Percentiles rank a stretch among this genome's conserved stretches.
phyloP scores from a whole-genome alignment of 1,140 invertebrate genomes.

The Venturia canescens region DNA sequence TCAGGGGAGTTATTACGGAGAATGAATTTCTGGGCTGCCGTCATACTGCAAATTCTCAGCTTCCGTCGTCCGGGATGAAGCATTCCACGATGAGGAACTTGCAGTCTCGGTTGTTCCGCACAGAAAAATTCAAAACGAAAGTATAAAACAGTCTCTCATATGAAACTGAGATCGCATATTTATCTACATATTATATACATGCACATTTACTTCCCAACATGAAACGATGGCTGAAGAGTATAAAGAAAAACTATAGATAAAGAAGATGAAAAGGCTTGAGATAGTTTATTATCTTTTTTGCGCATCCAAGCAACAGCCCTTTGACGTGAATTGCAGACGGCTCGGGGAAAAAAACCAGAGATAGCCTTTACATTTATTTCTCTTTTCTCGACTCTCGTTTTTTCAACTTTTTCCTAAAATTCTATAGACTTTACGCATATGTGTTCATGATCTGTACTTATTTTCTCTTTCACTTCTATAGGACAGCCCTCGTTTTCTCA shows the following conservation, averaged over 20 bases:
- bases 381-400: constrained; percentile 25
- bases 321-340: constrained; percentile 13
- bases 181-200: neutral
- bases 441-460: neutral
- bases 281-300: constrained; percentile 38
- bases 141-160: neutral
- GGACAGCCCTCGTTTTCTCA: neutral
- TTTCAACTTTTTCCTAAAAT: constrained; percentile 18
- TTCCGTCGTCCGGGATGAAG: constrained; percentile 54
- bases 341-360: neutral
- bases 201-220: neutral
- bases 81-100: constrained; percentile 62
- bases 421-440: neutral
- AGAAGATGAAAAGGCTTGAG: constrained; percentile 21
- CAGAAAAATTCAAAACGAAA: neutral
- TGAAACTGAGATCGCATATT: too few relatives aligned
- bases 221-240: neutral
- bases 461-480: neutral
- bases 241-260: neutral
- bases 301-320: constrained; percentile 35
- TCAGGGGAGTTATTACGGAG: constrained; percentile 4
- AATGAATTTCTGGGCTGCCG: constrained; percentile 59
- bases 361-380: constrained; percentile 45
- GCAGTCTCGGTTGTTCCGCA: constrained; percentile 65
- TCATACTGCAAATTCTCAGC: constrained; percentile 61